A percentile compares a stretch with the other conserved stretches of the same genome.
Conservation (phyloP, 2,888 invertebrate genomes). For the Lasioglossum vierecki region DNA sequence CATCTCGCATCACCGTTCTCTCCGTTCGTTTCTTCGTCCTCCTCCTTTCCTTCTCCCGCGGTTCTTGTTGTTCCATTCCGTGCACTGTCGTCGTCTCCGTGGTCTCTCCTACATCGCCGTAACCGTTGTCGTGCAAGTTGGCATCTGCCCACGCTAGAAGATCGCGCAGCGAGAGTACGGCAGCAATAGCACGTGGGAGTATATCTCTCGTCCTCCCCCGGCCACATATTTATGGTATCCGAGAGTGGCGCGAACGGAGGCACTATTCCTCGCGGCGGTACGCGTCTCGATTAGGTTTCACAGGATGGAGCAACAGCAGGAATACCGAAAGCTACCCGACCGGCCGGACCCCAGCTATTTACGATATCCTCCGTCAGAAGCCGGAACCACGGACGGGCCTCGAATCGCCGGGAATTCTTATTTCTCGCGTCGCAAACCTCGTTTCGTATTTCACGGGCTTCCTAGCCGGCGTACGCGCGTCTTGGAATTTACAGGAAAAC, state of each 20-base stretch:
- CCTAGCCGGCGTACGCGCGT: neutral
- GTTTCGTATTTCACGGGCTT: constrained; percentile 44
- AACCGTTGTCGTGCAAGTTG: constrained; percentile 75
- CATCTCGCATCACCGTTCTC: constrained; percentile 51
- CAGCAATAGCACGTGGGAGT: constrained; percentile 60
- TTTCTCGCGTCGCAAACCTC: constrained; percentile 23
- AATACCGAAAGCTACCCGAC: constrained; percentile 40
- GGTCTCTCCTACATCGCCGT: constrained; percentile 43
- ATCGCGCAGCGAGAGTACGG: constrained; percentile 40
- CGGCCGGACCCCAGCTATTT: constrained; percentile 34
- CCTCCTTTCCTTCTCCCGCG: constrained; percentile 11
- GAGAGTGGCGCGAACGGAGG: constrained; percentile 64
- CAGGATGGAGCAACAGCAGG: constrained; percentile 27
- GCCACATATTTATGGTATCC: constrained; percentile 67
- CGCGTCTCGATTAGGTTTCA: constrained; percentile 61
- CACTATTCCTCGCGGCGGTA: constrained; percentile 54
- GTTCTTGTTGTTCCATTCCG: neutral
- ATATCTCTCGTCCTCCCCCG: constrained; percentile 43
- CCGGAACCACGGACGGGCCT: constrained; percentile 37
- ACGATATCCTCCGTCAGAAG: constrained; percentile 44
- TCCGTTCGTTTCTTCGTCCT: constrained; percentile 31
- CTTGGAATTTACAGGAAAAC: neutral
- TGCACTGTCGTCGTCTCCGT: constrained; percentile 29
- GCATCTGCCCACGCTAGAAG: constrained; percentile 74
- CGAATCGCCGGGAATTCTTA: constrained; percentile 47